Base-by-base conservation (phyloP, 2,797 vertebrate genomes). In the Etheostoma perlongum region DNA sequence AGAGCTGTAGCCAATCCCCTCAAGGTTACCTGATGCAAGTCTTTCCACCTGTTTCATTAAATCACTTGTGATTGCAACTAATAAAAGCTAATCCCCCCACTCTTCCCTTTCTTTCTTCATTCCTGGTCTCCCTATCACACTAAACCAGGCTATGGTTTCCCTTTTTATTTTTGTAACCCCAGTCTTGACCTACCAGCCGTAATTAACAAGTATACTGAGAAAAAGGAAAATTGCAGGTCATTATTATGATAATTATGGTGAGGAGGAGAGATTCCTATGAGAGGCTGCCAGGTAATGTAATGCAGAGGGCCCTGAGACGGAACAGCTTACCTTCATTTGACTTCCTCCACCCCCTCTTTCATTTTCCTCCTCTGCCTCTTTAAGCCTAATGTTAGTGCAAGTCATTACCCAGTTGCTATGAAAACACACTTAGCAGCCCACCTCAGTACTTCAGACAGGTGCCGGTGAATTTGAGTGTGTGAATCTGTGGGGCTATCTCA, bases 131-230 rank as follows among this genome's bases (percentile, higher is more conserved):
- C 36, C 18, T 74, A 73, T 79, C 69, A 5, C 63, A 70, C 75
- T 85, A 72, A 85, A 82, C 48, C 81, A 14, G 76, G 77, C 84
- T 89, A 86, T 21, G 74, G 86, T 89, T 91, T 91, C 89, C 74
- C 64, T 21, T 86, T 90, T 79, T 93, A 90, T 94, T 94, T 91
- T 82, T 82, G 91, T 94, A 96, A 94, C 93, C 92, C 72, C 48
- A 62, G 64, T 88, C 85, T 82, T 86, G 83, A 92, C 91, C 88
- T 36, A 55, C 64, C 57, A 77, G 78, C 68, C 36, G 48, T 93
- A 92, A 95, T 95, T 92, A 95, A 93, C 92, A 93, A 91, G 92
- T 93, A 91, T 72, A 91, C 89, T 86, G 89, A 91, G 86, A 88
- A 92, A 93, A 90, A 84, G 84, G 87, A 92, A 95, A 94, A 94